A percentile compares a stretch with the other conserved stretches of the same genome.
phyloP scores from a whole-genome alignment of 1,140 invertebrate species.

The Littorina saxatilis region DNA sequence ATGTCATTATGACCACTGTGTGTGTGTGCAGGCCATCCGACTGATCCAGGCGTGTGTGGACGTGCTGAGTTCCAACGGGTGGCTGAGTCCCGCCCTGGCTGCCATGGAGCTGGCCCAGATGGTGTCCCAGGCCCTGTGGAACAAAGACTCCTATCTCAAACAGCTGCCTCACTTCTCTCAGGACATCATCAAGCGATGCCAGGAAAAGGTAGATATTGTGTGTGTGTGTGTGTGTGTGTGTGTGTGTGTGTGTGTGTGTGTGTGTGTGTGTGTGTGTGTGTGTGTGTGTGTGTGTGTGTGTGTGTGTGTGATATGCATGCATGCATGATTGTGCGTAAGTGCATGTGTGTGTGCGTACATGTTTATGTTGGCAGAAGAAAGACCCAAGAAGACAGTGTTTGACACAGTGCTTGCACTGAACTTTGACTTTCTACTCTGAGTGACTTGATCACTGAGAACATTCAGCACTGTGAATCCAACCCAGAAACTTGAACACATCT shows the following conservation, averaged over 20 bases:
- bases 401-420: too few species aligned
- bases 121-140: constrained; percentile 99
- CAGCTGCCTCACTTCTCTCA: constrained; percentile 96
- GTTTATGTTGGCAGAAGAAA: too few species aligned
- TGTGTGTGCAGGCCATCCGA: constrained; percentile 74
- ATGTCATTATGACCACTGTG: too few species aligned
- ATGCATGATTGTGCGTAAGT: too few species aligned
- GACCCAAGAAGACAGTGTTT: too few species aligned
- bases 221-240: background rate
- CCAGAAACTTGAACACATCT: too few species aligned
- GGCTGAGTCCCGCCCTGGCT: constrained; percentile 97
- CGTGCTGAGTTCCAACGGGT: constrained; percentile 98
- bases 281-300: too few species aligned
- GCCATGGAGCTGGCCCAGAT: constrained; percentile 99
- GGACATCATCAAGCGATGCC: constrained; percentile 94
- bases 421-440: too few species aligned
- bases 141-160: constrained; percentile 97
- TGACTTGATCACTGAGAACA: too few species aligned
- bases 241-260: background rate
- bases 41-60: constrained; percentile 99
- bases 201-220: constrained; percentile 83
- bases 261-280: background rate
- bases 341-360: too few species aligned
- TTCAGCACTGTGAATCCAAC: too few species aligned
- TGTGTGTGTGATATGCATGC: too few species aligned